A percentile compares a stretch with the other conserved stretches of the same genome.
Conservation (phyloP, 1,140 invertebrate genomes). For the Homalodisca vitripennis region DNA sequence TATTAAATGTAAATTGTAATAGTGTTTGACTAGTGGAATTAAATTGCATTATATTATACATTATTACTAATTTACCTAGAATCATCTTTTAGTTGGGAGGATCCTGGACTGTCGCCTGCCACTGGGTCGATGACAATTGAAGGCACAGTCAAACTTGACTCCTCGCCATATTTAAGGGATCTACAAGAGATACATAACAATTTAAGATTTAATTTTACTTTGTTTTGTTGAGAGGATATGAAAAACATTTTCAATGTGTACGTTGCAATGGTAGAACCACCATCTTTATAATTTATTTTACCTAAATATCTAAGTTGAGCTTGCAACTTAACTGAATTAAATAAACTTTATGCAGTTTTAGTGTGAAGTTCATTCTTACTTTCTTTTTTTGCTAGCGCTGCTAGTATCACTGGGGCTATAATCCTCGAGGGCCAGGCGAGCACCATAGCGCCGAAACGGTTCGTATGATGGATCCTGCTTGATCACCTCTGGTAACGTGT, state of each 20-base stretch:
- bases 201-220: no score
- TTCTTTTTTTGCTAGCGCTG: background rate
- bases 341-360: background rate
- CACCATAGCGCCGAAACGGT: slow-evolving; percentile 9
- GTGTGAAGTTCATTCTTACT: background rate
- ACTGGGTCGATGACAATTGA: no score
- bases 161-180: no score
- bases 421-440: background rate
- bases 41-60: no score
- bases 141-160: no score
- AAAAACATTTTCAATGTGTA: background rate
- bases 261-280: background rate
- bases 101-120: no score
- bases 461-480: background rate
- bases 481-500: slow-evolving; percentile 5
- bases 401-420: background rate
- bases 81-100: no score
- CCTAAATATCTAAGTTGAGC: background rate
- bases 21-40: no score
- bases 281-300: background rate
- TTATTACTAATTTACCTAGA: no score
- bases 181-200: no score
- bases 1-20: no score
- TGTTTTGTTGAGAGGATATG: background rate
- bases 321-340: background rate